These are phyloP conservation scores for Colius striatus DNA, from an alignment of 2,113 vertebrate species.

Conservation along the genomic window DNA sequence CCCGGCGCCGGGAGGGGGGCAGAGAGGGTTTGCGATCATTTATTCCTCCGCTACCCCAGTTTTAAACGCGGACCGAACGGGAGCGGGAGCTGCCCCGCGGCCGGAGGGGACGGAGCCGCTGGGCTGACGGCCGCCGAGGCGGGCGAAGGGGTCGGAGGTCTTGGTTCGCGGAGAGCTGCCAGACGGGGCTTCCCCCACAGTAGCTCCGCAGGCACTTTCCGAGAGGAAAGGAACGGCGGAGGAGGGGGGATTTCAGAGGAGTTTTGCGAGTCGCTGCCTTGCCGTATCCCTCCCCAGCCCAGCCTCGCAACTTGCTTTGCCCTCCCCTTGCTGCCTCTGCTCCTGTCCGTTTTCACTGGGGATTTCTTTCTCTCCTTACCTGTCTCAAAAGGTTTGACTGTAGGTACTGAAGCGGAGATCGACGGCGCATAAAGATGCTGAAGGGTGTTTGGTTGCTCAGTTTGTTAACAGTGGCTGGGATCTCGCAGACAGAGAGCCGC, in stretches of 20 bases:
- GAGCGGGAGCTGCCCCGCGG: neutral
- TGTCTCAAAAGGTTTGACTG: slow-evolving; percentile 68
- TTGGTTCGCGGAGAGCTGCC: neutral
- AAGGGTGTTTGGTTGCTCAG: slow-evolving; percentile 92
- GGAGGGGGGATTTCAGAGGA: neutral
- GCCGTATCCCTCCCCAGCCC: neutral
- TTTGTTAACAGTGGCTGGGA: slow-evolving; percentile 90
- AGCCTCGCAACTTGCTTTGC: neutral
- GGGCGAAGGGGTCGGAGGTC: neutral
- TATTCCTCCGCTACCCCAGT: neutral
- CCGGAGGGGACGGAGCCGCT: neutral
- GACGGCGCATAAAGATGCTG: slow-evolving; percentile 91
- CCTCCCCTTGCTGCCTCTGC: neutral
- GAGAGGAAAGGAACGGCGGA: neutral
- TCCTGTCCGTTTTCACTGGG: slow-evolving; percentile 66
- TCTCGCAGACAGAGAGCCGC: slow-evolving; percentile 89
- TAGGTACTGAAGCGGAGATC: slow-evolving; percentile 74
- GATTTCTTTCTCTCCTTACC: slow-evolving; percentile 58
- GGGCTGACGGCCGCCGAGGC: neutral
- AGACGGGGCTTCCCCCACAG: neutral
- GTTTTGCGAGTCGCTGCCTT: slow-evolving; percentile 18
- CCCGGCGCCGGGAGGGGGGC: neutral
- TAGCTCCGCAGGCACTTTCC: neutral
- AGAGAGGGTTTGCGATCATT: neutral
- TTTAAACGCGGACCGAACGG: neutral